Evolutionary conservation across 2,113 vertebrate genomes (phyloP).

Genomic region (Hyaena hyaena): DNA sequence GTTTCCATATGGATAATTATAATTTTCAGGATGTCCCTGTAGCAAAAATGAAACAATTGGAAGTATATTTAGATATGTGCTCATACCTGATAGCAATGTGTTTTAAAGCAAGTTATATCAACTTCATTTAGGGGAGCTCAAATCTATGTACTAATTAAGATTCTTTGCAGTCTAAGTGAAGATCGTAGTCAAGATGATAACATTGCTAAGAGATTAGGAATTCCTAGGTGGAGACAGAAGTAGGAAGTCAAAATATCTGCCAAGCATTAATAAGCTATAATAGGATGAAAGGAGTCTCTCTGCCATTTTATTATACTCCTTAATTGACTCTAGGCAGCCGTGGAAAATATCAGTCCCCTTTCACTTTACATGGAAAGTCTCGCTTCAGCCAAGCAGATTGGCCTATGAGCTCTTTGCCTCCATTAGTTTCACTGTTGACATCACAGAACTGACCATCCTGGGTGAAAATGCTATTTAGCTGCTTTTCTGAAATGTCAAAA

Average conservation of each 20-base stretch:
- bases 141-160: background rate
- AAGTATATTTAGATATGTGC: background rate
- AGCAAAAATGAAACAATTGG: constrained; percentile 47
- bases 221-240: accelerated
- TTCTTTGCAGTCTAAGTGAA: background rate
- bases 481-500: constrained; percentile 36
- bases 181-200: background rate
- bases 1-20: background rate
- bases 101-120: constrained; percentile 39
- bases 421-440: background rate
- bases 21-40: constrained; percentile 47
- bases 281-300: background rate
- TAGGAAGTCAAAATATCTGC: background rate
- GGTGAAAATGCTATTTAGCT: background rate
- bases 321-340: background rate
- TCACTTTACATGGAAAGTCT: background rate
- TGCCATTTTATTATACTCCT: background rate
- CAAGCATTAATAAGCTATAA: background rate
- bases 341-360: background rate
- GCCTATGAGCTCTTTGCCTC: constrained; percentile 31
- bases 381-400: background rate
- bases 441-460: background rate
- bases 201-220: background rate
- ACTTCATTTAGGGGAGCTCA: background rate
- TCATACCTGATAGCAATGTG: background rate